A percentile compares a stretch with the other conserved stretches of the same genome.
phyloP scores from a whole-genome alignment of 2,888 invertebrate genomes.

The Octodonta nipae region DNA sequence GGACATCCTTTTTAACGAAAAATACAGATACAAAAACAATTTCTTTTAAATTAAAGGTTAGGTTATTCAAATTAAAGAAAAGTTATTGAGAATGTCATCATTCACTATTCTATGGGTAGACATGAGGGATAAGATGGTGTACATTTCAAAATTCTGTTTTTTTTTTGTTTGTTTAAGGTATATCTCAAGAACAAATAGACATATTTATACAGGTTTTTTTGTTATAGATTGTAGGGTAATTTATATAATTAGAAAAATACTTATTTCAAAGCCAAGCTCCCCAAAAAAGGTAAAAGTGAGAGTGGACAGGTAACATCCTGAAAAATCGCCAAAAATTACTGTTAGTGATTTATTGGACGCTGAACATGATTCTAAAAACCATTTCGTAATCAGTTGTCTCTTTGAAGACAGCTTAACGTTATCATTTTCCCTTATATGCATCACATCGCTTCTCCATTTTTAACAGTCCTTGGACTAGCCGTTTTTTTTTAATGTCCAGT shows the following conservation, averaged over 20 bases:
- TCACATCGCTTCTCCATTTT: too few species aligned
- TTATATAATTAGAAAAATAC: not conserved
- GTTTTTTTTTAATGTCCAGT: too few species aligned
- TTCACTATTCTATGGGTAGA: conserved; percentile 1
- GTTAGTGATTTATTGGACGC: too few species aligned
- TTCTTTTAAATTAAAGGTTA: conserved; percentile 1
- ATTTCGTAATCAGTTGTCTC: too few species aligned
- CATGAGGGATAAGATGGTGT: not conserved
- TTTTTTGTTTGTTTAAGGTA: too few species aligned
- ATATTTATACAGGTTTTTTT: not conserved
- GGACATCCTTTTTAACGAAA: too few species aligned
- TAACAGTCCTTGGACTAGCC: too few species aligned
- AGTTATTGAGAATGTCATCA: not conserved
- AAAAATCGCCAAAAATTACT: conserved; percentile 1
- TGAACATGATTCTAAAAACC: too few species aligned
- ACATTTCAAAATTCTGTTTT: not conserved
- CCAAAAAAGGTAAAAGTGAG: not conserved
- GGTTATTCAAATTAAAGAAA: too few species aligned
- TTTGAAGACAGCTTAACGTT: too few species aligned
- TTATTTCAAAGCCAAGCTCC: not conserved
- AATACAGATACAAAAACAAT: not conserved
- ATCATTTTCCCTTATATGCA: too few species aligned
- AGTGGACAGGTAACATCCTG: not conserved
- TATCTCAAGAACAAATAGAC: not conserved
- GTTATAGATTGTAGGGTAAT: not conserved